Conservation (phyloP, 2,797 vertebrate genomes). For the Trematomus bernacchii region DNA sequence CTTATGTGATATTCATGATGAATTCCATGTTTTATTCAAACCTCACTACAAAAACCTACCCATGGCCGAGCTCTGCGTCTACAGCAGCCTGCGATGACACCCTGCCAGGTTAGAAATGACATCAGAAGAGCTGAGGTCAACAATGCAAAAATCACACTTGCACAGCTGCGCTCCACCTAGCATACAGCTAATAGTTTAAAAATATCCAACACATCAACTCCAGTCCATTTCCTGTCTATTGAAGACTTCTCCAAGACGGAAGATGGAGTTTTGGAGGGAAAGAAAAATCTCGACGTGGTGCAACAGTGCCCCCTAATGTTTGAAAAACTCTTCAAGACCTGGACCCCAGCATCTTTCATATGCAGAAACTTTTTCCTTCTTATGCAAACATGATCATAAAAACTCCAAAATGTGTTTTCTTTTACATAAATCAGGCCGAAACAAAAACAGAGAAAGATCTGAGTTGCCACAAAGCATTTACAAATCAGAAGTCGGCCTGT, state of each 20-base stretch:
- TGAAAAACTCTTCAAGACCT: neutral
- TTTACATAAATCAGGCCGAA: slow-evolving; percentile 8
- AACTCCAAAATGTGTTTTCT: slow-evolving; percentile 4
- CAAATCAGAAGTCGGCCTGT: neutral
- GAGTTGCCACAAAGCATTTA: neutral
- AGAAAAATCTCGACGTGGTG: slow-evolving; percentile 36
- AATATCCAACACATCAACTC: slow-evolving; percentile 54
- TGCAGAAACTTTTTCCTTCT: neutral
- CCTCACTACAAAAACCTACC: neutral
- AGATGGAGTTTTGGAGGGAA: slow-evolving; percentile 65
- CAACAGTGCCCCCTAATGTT: slow-evolving; percentile 78
- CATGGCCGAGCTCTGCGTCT: slow-evolving; percentile 16
- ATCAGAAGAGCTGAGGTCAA: slow-evolving; percentile 45
- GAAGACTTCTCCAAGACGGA: slow-evolving; percentile 48
- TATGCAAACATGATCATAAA: neutral
- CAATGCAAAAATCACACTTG: slow-evolving; percentile 15
- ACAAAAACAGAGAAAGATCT: neutral
- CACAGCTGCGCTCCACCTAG: slow-evolving; percentile 34
- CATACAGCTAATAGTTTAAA: slow-evolving; percentile 56
- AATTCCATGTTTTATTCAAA: slow-evolving; percentile 68
- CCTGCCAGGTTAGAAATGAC: slow-evolving; percentile 18
- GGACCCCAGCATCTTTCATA: slow-evolving; percentile 3
- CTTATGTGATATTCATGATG: slow-evolving; percentile 35
- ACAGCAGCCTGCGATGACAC: neutral
- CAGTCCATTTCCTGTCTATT: slow-evolving; percentile 57